Percentiles rank a stretch among this genome's conserved stretches.
Evolutionary conservation across 2,113 vertebrate genomes (phyloP).

Genomic region (Microcebus jonahi): DNA sequence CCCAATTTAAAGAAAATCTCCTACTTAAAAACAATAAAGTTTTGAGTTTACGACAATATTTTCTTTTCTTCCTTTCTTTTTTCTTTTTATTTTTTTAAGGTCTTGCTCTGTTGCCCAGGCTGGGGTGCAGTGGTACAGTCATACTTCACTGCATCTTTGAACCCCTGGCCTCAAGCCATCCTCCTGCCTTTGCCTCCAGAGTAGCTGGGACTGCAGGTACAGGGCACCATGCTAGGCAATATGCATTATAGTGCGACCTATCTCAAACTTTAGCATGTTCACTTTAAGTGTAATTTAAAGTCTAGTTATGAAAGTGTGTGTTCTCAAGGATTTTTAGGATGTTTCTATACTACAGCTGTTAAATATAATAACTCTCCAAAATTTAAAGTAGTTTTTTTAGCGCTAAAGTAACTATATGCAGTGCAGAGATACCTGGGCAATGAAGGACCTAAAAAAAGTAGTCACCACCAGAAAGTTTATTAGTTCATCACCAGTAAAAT

Average conservation of each 20-base stretch:
- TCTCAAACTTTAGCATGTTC: background rate
- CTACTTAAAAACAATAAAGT: background rate
- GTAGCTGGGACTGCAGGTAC: too few relatives aligned
- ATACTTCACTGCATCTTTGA: too few relatives aligned
- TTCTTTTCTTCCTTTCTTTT: too few relatives aligned
- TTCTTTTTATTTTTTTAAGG: too few relatives aligned
- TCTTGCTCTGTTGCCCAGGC: too few relatives aligned
- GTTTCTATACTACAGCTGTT: background rate
- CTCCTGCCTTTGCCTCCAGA: too few relatives aligned
- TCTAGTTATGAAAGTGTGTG: background rate
- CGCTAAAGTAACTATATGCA: background rate
- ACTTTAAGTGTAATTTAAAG: background rate
- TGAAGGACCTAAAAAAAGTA: background rate
- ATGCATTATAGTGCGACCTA: background rate
- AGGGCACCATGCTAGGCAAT: background rate
- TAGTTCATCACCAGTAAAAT: background rate
- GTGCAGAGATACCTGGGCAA: background rate
- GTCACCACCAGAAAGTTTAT: background rate
- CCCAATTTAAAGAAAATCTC: background rate
- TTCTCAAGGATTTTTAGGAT: conserved; percentile 22
- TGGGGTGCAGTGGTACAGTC: too few relatives aligned
- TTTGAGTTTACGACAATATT: background rate
- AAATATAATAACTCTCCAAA: background rate
- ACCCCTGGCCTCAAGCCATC: too few relatives aligned
- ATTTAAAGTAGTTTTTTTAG: conserved; percentile 24